Base-by-base conservation (phyloP, 2,113 vertebrate species). In the Sphaerodactylus townsendi region DNA sequence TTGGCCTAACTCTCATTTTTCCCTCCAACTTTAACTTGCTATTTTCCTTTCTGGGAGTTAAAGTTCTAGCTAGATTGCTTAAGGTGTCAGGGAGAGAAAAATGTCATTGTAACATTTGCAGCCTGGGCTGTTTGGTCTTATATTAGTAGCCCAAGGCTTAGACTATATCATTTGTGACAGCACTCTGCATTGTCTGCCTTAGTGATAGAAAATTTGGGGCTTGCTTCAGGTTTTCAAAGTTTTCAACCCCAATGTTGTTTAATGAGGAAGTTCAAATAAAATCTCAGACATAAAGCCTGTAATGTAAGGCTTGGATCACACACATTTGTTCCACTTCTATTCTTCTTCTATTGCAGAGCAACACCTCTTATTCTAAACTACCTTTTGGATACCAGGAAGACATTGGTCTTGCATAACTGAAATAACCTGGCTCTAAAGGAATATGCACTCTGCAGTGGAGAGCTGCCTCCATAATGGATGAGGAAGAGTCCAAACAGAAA, bases 1-100 rank as follows among this genome's bases (percentile, higher is more conserved):
- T 86, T 9, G 8, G 28, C 17, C 93, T 96, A 37, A 87, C 87
- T 33, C 94, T 95, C 89, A 95, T 95, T 86, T 95, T 95, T 86
- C 89, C 19, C 53, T 44, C 88, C 91, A 0, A 53, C 21, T 3
- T 84, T 85, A 95, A 95, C 91, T 91, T 96, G 56, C 94, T 96
- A 41, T 14, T 70, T 95, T 46, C 77, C 92, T 9, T 88, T 82
- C 23, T 90, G 44, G 59, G 33, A 81, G 39, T 88, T 92, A 66
- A 59, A 19, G 23, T 95, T 94, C 87, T 91, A 95, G 28, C 35
- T 81, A 69, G 41, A 30, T 10, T 87, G 80, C 62, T 73, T 95
- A 87, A 69, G 66, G 79, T 90, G 94, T 72, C 94, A 95, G 87
- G 89, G 37, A 89, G 88, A 70, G 46, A 83, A 76, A 21, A 53